phyloP scores from a whole-genome alignment of 2,797 vertebrate genomes.

The Pristis pectinata region DNA sequence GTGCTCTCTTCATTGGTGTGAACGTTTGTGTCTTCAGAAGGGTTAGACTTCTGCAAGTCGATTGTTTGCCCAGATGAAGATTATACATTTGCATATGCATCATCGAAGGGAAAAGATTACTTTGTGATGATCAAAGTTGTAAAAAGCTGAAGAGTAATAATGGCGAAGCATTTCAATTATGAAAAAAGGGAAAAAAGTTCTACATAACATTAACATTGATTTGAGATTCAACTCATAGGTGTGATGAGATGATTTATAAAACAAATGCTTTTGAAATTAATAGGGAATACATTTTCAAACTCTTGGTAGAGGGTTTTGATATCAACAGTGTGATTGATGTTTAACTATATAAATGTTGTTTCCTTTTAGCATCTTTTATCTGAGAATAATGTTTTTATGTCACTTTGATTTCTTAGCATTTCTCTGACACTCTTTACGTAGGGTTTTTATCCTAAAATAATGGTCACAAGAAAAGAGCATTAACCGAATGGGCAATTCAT shows the following conservation, averaged over 20 bases:
- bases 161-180: not conserved
- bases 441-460: not conserved
- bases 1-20: too few relatives aligned
- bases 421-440: not conserved
- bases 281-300: not conserved
- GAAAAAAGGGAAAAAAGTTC: not conserved
- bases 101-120: not conserved
- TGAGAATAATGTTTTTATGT: not conserved
- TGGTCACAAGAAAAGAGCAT: not conserved
- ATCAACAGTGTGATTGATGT: not conserved
- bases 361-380: not conserved
- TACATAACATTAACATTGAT: not conserved
- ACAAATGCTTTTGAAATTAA: not conserved
- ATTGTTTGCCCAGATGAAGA: not conserved
- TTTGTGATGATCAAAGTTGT: not conserved
- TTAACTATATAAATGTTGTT: not conserved
- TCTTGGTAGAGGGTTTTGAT: not conserved
- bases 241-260: not conserved
- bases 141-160: not conserved
- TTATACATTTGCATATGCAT: not conserved
- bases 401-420: not conserved
- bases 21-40: not conserved
- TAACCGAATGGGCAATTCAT: not conserved
- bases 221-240: not conserved
- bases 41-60: not conserved